Evolutionary conservation across 2,888 invertebrate species (phyloP), one percentile per base, ranked within the genome.

Genomic region (Meganola albula): DNA sequence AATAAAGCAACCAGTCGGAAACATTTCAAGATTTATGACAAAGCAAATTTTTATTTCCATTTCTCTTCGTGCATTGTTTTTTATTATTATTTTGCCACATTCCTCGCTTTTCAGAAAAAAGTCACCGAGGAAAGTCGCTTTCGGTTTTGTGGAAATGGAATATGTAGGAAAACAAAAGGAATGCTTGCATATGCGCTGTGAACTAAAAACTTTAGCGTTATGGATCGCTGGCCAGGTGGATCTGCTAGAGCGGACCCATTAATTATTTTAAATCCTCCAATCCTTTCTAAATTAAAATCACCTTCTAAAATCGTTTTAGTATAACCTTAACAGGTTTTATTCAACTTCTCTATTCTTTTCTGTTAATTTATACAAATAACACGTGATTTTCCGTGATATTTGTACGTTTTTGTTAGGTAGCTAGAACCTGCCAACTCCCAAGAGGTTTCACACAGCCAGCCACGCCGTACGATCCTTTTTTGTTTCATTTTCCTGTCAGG

Each of bases 11-110:
- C 75, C 68, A 64, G 64, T 67, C 78, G 80, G 83, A 84, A 79
- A 74, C 74, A 59, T 74, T 79, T 71, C 74, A 69, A 77, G 78
- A 85, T 84, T 84, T 85, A 84, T 82, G 78, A 80, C 76, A 75
- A 75, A 78, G 74, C 79, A 74, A 83, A 80, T 80, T 83, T 85
- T 82, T 78, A 75, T 75, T 80, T 77, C 74, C 80, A 76, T 76
- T 78, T 74, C 77, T 76, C 74, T 72, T 60, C 58, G 67, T 63
- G 68, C 76, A 74, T 76, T 78, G 71, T 77, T 79, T 78, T 76
- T 71, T 65, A 64, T 73, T 64, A 68, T 75, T 58, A 56, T 79
- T 82, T 80, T 74, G 58, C 79, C 77, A 72, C 75, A 78, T 70
- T 74, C 69, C 74, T 74, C 73, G 72, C 72, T 73, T 75, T 75